These are phyloP conservation scores for Galerucella calmariensis DNA, from an alignment of 2,888 invertebrate genomes.

Conservation along the genomic window DNA sequence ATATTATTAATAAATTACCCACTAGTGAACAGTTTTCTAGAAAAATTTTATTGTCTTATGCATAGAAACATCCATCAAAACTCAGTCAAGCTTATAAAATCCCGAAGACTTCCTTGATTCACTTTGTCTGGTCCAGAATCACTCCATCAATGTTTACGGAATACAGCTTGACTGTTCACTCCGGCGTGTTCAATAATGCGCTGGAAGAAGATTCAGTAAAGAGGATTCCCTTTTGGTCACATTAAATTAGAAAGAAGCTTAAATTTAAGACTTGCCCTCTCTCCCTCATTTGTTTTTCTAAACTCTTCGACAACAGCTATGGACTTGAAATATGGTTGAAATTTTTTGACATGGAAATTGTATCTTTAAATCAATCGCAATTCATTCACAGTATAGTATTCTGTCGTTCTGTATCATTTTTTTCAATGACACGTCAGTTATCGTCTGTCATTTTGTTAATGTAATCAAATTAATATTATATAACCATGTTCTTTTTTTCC, in stretches of 20 bases:
- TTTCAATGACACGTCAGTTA: too few species aligned
- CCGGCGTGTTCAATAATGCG: constrained; percentile 47
- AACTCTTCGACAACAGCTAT: not conserved
- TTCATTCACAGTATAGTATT: too few species aligned
- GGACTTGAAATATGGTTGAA: too few species aligned
- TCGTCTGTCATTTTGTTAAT: too few species aligned
- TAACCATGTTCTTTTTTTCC: too few species aligned
- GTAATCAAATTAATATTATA: too few species aligned
- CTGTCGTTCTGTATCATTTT: too few species aligned
- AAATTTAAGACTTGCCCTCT: constrained; percentile 45
- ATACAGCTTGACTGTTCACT: constrained; percentile 49
- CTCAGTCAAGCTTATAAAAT: not conserved
- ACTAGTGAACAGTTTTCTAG: too few species aligned
- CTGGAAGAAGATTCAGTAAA: constrained; percentile 47
- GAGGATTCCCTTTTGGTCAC: constrained; percentile 50
- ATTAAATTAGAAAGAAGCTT: constrained; percentile 51
- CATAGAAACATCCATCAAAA: too few species aligned
- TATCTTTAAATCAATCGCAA: too few species aligned
- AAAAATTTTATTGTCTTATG: too few species aligned
- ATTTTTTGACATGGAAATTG: not conserved
- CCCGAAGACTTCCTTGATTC: constrained; percentile 18
- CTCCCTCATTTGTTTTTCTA: constrained; percentile 23
- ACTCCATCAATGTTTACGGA: constrained; percentile 30
- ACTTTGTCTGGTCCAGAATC: constrained; percentile 15
- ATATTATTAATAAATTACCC: too few species aligned